Base-by-base conservation (phyloP, 2,113 vertebrate genomes). In the Brachypteracias leptosomus region DNA sequence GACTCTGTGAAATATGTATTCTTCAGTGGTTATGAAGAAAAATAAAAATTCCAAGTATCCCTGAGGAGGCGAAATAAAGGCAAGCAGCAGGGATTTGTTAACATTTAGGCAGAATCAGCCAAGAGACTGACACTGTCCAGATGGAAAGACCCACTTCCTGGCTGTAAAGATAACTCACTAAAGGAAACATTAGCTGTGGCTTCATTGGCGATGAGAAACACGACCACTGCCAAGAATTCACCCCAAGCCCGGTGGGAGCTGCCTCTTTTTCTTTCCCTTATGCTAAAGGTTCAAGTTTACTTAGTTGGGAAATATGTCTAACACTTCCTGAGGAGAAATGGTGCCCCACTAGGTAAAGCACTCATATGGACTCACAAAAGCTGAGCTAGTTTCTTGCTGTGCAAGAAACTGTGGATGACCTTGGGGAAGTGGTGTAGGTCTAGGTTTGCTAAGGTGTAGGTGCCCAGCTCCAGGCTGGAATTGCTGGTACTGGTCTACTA, bases 81-180 rank as follows among this genome's bases (percentile, higher is more conserved):
- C 95, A 96, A 42, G 96, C 96, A 94, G 96, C 93, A 96, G 91
- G 92, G 94, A 96, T 97, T 97, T 97, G 96, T 97, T 97, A 97
- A 97, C 93, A 95, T 98, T 97, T 97, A 94, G 95, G 91, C 95
- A 95, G 85, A 75, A 92, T 92, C 80, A 66, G 97, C 97, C 96
- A 97, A 97, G 94, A 95, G 96, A 80, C 94, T 95, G 97, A 98
- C 90, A 89, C 67, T 96, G 82, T 96, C 97, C 97, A 98, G 97
- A 97, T 97, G 97, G 97, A 97, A 97, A 97, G 97, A 90, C 90
- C 96, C 93, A 92, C 96, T 98, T 98, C 97, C 97, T 98, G 97
- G 92, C 97, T 97, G 95, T 95, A 97, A 97, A 97, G 95, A 97
- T 97, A 98, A 97, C 88, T 97, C 76, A 55, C 93, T 96, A 96